phyloP scores from a whole-genome alignment of 1,140 invertebrate species.

The Ceratoteleas bidentatus region DNA sequence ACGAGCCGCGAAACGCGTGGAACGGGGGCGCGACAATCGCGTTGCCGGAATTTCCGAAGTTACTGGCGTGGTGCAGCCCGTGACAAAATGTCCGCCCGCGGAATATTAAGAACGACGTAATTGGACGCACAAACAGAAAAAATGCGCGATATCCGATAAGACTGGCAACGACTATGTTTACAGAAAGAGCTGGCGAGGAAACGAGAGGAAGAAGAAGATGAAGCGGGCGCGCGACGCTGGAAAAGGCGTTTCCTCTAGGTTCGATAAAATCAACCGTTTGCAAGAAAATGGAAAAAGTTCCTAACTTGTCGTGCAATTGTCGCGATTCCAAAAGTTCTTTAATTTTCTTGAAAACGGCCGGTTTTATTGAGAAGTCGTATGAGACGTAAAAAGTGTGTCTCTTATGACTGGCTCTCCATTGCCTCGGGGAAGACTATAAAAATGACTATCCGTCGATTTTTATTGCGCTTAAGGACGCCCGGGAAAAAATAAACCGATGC shows the following conservation, averaged over 20 bases:
- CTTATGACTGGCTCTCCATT: conserved; percentile 50
- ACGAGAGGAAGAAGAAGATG: conserved; percentile 4
- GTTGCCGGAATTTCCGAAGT: neutral
- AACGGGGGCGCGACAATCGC: neutral
- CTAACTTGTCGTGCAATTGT: conserved; percentile 59
- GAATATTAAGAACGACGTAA: conserved; percentile 21
- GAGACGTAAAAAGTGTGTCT: conserved; percentile 52
- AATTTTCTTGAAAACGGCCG: conserved; percentile 60
- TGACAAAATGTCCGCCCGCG: neutral
- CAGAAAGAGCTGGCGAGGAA: conserved; percentile 18
- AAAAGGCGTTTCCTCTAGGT: conserved; percentile 50
- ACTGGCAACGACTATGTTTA: conserved; percentile 46
- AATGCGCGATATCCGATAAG: conserved; percentile 31
- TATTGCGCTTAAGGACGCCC: conserved; percentile 31
- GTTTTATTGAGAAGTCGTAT: conserved; percentile 60
- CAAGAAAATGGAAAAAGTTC: conserved; percentile 65
- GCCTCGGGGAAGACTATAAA: conserved; percentile 41
- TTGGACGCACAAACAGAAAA: conserved; percentile 26
- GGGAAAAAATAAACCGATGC: conserved; percentile 22
- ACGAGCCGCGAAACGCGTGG: neutral
- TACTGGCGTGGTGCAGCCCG: too few relatives aligned
- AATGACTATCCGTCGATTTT: conserved; percentile 40
- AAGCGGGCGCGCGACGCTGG: conserved; percentile 16
- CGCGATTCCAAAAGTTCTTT: conserved; percentile 62
- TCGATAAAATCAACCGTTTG: conserved; percentile 63